phyloP scores from a whole-genome alignment of 2,113 vertebrate species.

The Prinia subflava region DNA sequence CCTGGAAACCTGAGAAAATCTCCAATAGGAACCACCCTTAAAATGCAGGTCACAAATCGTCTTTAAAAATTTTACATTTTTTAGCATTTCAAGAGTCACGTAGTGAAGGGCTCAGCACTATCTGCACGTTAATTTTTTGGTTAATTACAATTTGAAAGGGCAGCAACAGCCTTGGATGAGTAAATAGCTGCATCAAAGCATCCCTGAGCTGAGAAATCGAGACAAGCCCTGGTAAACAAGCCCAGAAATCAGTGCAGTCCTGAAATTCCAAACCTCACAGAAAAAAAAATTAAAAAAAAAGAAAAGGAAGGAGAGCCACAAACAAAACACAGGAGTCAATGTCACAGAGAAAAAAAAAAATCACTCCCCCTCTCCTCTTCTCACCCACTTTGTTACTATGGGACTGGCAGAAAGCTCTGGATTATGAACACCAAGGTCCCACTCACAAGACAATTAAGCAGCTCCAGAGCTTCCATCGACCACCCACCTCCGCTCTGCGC shows the following conservation, averaged over 20 bases:
- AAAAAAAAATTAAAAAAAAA: background rate
- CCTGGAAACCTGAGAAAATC: background rate
- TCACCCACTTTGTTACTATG: constrained; percentile 50
- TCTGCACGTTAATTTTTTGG: background rate
- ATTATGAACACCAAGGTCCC: constrained; percentile 16
- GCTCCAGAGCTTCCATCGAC: background rate
- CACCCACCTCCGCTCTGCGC: constrained; percentile 6
- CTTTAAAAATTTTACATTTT: background rate
- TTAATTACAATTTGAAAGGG: background rate
- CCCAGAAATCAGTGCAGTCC: background rate
- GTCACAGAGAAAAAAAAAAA: background rate
- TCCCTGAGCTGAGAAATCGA: background rate
- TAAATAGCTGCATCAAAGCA: background rate
- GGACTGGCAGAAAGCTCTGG: constrained; percentile 28
- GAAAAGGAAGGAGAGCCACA: background rate
- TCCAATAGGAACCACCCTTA: background rate
- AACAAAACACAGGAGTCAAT: background rate
- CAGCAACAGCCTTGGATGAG: background rate
- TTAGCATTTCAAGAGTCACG: background rate
- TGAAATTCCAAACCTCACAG: background rate
- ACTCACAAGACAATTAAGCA: constrained; percentile 42
- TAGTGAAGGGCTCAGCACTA: background rate
- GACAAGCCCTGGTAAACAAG: background rate
- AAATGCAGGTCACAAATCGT: background rate
- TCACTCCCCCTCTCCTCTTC: background rate